Percentiles rank a stretch among this genome's conserved stretches.
Conservation (phyloP, 1,140 invertebrate genomes). For the Proales similis region DNA sequence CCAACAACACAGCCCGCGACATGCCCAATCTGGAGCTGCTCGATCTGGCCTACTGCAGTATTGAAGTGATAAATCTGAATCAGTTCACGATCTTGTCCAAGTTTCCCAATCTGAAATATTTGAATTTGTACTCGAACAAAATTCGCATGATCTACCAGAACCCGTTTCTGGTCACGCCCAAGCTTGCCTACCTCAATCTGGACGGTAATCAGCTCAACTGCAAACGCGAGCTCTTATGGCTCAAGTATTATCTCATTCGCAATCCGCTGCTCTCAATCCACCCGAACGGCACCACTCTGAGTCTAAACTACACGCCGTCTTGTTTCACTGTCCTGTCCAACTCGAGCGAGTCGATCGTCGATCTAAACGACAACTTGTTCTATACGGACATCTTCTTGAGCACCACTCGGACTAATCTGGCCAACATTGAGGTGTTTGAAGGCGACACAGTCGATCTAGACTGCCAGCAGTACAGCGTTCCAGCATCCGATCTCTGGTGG, state of each 20-base stretch:
- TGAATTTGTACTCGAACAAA: conserved; percentile 14
- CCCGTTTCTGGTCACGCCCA: not conserved
- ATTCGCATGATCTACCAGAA: conserved; percentile 10
- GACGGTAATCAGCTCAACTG: conserved; percentile 13
- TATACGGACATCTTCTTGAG: conserved; percentile 20
- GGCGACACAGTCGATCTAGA: conserved; percentile 22
- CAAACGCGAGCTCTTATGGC: conserved; percentile 5
- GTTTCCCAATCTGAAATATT: conserved; percentile 9
- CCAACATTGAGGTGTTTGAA: not conserved
- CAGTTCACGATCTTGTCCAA: conserved; percentile 7
- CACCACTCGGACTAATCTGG: not conserved
- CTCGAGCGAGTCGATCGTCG: not conserved
- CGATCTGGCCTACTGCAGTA: conserved; percentile 17
- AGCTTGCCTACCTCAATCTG: conserved; percentile 11
- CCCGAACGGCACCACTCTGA: conserved; percentile 3
- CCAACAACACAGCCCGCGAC: not conserved
- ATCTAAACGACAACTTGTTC: not conserved
- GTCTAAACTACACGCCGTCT: not conserved
- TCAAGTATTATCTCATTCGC: conserved; percentile 4
- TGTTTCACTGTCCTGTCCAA: conserved; percentile 19
- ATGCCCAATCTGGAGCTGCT: conserved; percentile 4
- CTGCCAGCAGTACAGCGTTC: conserved; percentile 18
- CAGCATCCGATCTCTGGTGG: conserved; percentile 34
- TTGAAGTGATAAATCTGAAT: conserved; percentile 20
- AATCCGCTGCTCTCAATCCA: conserved; percentile 7